Percentiles rank a stretch among this genome's conserved stretches.
Evolutionary conservation across 2,797 vertebrate genomes (phyloP).

Genomic region (Sparidentex hasta): DNA sequence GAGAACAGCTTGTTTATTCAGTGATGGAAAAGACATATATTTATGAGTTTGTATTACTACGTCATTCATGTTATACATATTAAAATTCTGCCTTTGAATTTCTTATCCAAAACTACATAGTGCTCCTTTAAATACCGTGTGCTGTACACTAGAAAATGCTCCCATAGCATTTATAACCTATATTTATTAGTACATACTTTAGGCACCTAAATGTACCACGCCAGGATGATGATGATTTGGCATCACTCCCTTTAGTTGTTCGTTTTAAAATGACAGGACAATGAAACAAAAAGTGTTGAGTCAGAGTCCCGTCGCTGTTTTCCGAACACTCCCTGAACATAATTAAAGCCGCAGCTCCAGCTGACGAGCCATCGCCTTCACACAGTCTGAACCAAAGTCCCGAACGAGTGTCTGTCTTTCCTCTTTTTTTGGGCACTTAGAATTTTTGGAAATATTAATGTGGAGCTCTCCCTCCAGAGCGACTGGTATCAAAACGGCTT

Average conservation of each 20-base stretch:
- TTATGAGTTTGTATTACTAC: too few species aligned
- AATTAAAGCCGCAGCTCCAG: slow-evolving; percentile 48
- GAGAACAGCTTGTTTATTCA: too few species aligned
- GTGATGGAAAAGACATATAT: too few species aligned
- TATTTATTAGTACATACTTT: too few species aligned
- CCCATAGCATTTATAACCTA: too few species aligned
- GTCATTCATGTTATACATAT: too few species aligned
- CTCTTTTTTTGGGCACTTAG: slow-evolving; percentile 16
- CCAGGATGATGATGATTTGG: neutral
- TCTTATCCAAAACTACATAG: too few species aligned
- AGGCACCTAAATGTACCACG: too few species aligned
- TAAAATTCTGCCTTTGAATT: too few species aligned
- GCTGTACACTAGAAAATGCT: too few species aligned
- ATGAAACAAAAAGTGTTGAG: neutral
- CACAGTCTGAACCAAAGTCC: slow-evolving; percentile 34
- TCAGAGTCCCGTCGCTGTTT: slow-evolving; percentile 2
- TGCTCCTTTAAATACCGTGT: too few species aligned
- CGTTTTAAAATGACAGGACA: neutral
- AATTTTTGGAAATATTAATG: slow-evolving; percentile 62
- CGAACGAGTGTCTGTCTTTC: slow-evolving; percentile 33
- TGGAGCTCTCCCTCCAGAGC: slow-evolving; percentile 59
- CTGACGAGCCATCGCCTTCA: slow-evolving; percentile 41
- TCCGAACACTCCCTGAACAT: slow-evolving; percentile 36
- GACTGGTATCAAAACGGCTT: slow-evolving; percentile 75
- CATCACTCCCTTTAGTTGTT: neutral